Conservation (phyloP, 2,113 vertebrate genomes). For the Sphaerodactylus townsendi region DNA sequence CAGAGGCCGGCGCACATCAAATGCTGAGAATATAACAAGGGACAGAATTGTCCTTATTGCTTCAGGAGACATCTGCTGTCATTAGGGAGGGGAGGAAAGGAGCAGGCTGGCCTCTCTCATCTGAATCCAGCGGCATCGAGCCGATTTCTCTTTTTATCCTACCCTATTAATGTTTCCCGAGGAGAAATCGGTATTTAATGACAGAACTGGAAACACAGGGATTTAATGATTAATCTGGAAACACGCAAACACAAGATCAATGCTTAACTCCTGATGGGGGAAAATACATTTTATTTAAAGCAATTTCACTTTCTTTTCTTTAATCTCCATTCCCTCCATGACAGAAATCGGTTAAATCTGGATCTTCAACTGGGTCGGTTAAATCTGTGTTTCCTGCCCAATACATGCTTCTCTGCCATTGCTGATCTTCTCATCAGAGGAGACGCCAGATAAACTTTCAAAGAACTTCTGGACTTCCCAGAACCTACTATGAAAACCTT, state of each 20-base stretch:
- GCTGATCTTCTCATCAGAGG: neutral
- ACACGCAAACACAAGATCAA: conserved; percentile 17
- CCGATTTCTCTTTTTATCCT: conserved; percentile 4
- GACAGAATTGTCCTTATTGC: conserved; percentile 45
- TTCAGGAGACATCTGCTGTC: conserved; percentile 31
- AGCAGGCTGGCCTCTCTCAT: conserved; percentile 23
- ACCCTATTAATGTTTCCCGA: conserved; percentile 28
- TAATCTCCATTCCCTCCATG: no score
- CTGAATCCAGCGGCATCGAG: conserved; percentile 35
- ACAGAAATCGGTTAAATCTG: neutral
- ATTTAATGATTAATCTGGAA: conserved; percentile 11
- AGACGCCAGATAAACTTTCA: neutral
- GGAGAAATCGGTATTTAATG: conserved; percentile 23
- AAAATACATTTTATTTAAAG: conserved; percentile 31
- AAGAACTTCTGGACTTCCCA: neutral
- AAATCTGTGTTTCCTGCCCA: neutral
- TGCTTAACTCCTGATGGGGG: neutral
- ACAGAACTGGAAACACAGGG: neutral
- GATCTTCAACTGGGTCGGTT: neutral
- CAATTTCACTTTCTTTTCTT: neutral
- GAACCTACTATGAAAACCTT: neutral
- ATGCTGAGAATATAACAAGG: conserved; percentile 80
- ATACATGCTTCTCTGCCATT: neutral
- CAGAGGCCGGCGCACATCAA: conserved; percentile 94
- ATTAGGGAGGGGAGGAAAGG: conserved; percentile 32